phyloP scores from a whole-genome alignment of 2,888 invertebrate genomes.

The Standfussiana lucernea region DNA sequence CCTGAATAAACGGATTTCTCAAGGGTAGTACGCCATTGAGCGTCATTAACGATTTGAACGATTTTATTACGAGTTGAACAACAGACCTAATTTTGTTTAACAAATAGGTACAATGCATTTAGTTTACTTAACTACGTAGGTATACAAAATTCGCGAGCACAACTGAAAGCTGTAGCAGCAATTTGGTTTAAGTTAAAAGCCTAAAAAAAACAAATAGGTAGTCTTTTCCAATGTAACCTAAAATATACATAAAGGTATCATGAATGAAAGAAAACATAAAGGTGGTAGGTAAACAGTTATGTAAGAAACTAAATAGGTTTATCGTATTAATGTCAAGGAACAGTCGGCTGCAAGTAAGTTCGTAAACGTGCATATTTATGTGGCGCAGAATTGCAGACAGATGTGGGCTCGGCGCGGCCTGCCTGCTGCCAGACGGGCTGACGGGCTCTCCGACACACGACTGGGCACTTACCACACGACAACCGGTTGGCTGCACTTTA shows the following conservation, averaged over 20 bases:
- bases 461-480: constrained; percentile 7
- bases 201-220: background rate
- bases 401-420: constrained; percentile 42
- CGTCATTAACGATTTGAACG: too few species aligned
- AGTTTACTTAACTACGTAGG: background rate
- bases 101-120: constrained; percentile 14
- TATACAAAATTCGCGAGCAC: background rate
- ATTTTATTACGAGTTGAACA: background rate
- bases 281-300: constrained; percentile 13
- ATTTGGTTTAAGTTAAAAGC: background rate
- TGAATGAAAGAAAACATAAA: constrained; percentile 32
- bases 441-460: background rate
- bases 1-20: constrained; percentile 35
- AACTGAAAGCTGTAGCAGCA: background rate
- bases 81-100: background rate
- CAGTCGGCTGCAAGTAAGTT: constrained; percentile 51
- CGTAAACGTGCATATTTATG: constrained; percentile 52
- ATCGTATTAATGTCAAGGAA: constrained; percentile 60
- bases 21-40: constrained; percentile 19
- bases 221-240: background rate
- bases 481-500: constrained; percentile 54
- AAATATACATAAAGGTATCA: background rate
- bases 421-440: constrained; percentile 1
- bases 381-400: constrained; percentile 35
- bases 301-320: constrained; percentile 51